These are phyloP conservation scores for Herpailurus yagouaroundi DNA, from an alignment of 2,113 vertebrate species.

Conservation along the genomic window DNA sequence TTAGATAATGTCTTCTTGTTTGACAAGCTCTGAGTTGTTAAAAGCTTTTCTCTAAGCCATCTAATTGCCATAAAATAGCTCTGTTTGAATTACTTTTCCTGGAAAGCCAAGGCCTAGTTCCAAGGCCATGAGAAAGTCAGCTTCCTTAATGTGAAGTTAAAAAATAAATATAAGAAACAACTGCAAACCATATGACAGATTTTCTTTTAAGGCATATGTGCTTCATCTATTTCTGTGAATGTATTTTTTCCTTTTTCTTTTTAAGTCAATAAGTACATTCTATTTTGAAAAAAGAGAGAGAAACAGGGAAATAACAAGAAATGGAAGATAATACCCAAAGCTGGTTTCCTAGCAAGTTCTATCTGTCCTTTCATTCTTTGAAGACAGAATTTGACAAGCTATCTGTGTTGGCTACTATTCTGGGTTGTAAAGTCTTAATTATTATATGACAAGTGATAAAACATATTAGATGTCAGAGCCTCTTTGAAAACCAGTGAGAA, in stretches of 20 bases:
- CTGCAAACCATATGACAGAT: neutral
- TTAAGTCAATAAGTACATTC: neutral
- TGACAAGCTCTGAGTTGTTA: constrained; percentile 64
- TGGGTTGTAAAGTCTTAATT: neutral
- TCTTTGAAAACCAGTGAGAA: neutral
- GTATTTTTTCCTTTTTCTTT: neutral
- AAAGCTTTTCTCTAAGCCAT: constrained; percentile 47
- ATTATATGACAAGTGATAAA: neutral
- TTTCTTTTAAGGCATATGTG: neutral
- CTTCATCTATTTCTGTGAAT: neutral
- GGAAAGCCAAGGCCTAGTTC: constrained; percentile 44
- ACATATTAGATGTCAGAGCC: neutral
- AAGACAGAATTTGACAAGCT: neutral
- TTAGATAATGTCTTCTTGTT: constrained; percentile 38
- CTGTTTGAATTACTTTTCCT: constrained; percentile 54
- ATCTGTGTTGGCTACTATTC: neutral
- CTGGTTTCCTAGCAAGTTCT: no score
- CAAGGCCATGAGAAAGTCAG: constrained; percentile 19
- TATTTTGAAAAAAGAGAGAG: neutral
- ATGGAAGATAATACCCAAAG: neutral
- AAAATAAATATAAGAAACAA: constrained; percentile 40
- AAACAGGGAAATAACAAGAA: neutral
- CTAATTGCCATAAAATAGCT: constrained; percentile 52
- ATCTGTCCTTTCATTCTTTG: no score
- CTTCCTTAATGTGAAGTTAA: neutral